Percentiles rank a stretch among this genome's conserved stretches.
These are phyloP conservation scores for Epinephelus moara DNA, from an alignment of 2,113 vertebrate species.

Conservation along the genomic window DNA sequence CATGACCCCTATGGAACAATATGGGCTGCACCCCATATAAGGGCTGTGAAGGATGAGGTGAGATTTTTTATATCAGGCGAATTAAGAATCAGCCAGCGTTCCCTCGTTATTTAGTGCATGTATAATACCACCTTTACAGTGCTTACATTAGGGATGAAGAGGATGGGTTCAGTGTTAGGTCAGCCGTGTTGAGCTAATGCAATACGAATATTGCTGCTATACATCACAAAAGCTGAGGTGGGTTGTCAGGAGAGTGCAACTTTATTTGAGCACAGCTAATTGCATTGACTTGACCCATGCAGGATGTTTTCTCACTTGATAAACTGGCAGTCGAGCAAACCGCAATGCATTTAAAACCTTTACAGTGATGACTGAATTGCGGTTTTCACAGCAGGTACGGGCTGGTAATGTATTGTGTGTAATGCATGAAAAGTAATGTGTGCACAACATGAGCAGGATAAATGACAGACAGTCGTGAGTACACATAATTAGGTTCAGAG, in stretches of 20 bases:
- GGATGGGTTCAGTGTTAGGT: conserved; percentile 35
- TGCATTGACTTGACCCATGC: neutral
- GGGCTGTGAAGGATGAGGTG: neutral
- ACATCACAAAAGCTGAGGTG: conserved; percentile 31
- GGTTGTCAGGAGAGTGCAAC: conserved; percentile 10
- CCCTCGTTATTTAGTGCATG: conserved; percentile 32
- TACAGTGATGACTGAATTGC: conserved; percentile 13
- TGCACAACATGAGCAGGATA: neutral
- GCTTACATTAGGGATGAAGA: conserved; percentile 31
- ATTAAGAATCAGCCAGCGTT: neutral
- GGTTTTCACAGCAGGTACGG: neutral
- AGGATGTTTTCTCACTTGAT: neutral
- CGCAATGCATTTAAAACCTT: conserved; percentile 5
- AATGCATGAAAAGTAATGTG: neutral
- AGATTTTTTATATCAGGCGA: neutral
- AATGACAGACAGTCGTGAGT: conserved; percentile 13
- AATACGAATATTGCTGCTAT: conserved; percentile 18
- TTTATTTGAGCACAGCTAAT: neutral
- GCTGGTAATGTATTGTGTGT: neutral
- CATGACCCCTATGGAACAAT: conserved; percentile 9
- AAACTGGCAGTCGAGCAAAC: conserved; percentile 8
- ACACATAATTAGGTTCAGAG: conserved; percentile 30
- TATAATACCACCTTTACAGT: conserved; percentile 24
- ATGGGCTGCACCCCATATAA: neutral
- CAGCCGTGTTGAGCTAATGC: conserved; percentile 22